These are phyloP conservation scores for Strix aluco DNA, from an alignment of 2,113 vertebrate species.

Conservation along the genomic window DNA sequence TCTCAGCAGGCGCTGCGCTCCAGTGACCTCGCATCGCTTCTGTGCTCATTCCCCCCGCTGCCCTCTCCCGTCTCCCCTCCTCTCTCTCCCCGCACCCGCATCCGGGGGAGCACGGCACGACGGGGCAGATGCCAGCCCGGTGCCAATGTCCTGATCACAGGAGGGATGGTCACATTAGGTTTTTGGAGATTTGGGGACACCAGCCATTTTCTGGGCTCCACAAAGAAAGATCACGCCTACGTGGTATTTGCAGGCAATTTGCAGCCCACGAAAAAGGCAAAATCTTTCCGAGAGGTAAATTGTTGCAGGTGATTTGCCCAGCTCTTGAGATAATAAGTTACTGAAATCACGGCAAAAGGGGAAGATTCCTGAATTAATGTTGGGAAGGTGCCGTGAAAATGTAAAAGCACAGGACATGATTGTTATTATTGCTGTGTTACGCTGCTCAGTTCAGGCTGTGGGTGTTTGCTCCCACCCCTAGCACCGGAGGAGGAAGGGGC, in stretches of 20 bases:
- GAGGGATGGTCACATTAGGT: background rate
- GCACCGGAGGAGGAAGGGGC: background rate
- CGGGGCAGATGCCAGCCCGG: background rate
- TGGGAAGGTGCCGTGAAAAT: background rate
- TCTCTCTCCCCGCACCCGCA: rapidly evolving
- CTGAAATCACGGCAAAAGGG: background rate
- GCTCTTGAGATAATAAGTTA: background rate
- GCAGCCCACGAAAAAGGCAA: background rate
- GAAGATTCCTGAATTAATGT: background rate
- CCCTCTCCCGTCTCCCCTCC: background rate
- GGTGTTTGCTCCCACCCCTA: background rate
- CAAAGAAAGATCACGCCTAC: background rate
- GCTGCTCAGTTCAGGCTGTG: background rate
- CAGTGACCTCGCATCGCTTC: background rate
- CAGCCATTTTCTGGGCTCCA: background rate
- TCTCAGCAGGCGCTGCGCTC: background rate
- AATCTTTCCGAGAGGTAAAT: background rate
- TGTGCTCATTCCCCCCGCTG: background rate
- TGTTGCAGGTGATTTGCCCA: background rate
- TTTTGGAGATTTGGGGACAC: background rate
- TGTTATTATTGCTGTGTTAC: rapidly evolving
- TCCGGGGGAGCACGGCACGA: rapidly evolving
- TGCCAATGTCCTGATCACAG: background rate
- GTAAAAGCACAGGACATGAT: background rate
- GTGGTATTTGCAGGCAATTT: background rate